Percentiles rank a stretch among this genome's conserved stretches.
Conservation (phyloP, 53 echinoderm and acorn worm genomes). For the Hippasteria phrygiana region DNA sequence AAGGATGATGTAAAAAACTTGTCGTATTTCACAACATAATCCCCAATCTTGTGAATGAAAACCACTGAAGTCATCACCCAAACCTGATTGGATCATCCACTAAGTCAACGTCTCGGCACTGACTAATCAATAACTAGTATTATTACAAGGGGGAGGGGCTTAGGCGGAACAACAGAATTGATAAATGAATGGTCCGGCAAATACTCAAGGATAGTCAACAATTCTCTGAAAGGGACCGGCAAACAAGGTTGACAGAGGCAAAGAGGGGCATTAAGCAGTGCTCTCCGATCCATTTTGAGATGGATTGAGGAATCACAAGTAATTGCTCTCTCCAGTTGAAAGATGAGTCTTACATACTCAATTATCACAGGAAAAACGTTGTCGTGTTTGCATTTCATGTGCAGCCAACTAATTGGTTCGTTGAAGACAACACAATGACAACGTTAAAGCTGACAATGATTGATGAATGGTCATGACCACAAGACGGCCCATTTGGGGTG, state of each 20-base stretch:
- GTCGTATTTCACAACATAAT: conserved; percentile 6
- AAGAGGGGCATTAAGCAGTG: not conserved
- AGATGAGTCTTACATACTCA: not conserved
- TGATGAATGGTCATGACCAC: no score
- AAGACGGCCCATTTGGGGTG: no score
- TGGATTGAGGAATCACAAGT: not conserved
- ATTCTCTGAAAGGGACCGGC: not conserved
- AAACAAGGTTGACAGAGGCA: not conserved
- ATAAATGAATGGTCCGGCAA: not conserved
- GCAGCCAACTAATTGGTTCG: no score
- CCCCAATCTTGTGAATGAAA: not conserved
- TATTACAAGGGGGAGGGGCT: not conserved
- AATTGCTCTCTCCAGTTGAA: not conserved
- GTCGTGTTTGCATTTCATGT: no score
- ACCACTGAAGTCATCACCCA: not conserved
- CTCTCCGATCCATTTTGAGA: not conserved
- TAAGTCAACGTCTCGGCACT: not conserved
- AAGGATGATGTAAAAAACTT: not conserved
- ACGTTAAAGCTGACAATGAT: no score
- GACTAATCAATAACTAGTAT: not conserved
- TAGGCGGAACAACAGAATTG: not conserved
- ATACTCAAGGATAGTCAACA: not conserved
- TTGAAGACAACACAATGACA: no score
- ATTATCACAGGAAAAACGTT: not conserved
- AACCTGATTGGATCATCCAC: not conserved